Conservation (phyloP, 2,797 vertebrate species). For the Hydrolagus colliei region DNA sequence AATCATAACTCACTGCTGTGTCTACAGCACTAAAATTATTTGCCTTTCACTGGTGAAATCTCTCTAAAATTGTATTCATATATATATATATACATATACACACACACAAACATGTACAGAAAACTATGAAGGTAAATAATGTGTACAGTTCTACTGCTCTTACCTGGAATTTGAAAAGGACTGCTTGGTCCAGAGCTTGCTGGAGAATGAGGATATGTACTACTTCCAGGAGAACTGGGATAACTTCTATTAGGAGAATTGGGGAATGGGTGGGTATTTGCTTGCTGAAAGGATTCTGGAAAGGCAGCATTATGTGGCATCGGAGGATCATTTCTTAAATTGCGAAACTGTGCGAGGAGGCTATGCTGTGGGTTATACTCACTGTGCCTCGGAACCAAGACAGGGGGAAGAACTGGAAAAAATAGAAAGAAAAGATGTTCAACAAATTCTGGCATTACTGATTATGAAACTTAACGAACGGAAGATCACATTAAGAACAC, state of each 20-base stretch:
- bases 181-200: conserved; percentile 90
- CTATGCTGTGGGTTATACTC: conserved; percentile 97
- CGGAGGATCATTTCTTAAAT: conserved; percentile 84
- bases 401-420: conserved; percentile 82
- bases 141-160: conserved; percentile 11
- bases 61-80: not conserved
- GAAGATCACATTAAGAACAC: not conserved
- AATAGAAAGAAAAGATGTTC: no score
- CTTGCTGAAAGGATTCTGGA: conserved; percentile 83
- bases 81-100: no score
- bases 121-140: not conserved
- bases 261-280: conserved; percentile 74
- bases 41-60: not conserved
- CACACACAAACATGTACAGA: not conserved
- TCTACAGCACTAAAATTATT: not conserved
- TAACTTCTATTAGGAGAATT: conserved; percentile 89
- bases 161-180: conserved; percentile 98
- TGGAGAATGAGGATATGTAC: conserved; percentile 91
- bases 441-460: no score
- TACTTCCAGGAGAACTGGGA: conserved; percentile 82
- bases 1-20: not conserved
- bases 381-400: conserved; percentile 94
- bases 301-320: conserved; percentile 96
- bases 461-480: not conserved
- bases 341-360: conserved; percentile 91